Evolutionary conservation across 2,888 invertebrate species (phyloP), one percentile per base, ranked within the genome.

Genomic region (Pristionchus exspectatus): DNA sequence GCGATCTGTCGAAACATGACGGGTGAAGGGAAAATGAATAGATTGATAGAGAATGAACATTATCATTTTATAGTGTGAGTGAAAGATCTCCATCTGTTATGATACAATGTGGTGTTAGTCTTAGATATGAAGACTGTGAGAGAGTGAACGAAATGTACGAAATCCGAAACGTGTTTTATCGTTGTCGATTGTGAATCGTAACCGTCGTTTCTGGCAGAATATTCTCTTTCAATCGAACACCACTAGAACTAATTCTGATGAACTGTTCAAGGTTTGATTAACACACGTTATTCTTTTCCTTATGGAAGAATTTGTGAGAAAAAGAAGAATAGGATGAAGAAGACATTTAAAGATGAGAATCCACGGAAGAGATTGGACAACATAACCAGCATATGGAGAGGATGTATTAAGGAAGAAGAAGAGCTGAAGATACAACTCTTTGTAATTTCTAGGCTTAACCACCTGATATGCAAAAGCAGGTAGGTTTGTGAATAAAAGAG

Each of bases 271-370:
- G 33, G 16, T 5, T 24, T 63, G 63, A 63, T n/a, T 5, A 72
- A 72, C 33, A 18, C 24, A 81, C 81, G 50, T 10, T 2, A 81
- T 81, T 54, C 27, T 50, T 14, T 50, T 24, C 10, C 54, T 30
- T 3, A 81, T 81, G 7, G 81, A 50, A n/a, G n/a, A 5, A 54
- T 81, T 81, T 27, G 50, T 81, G 50, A 54, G 27, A 2, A 81
- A 27, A 21, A 81, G 81, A 54, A 81, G 81, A 54, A 81, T 81
- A 5, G 81, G 81, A 54, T 50, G 81, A 21, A 54, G 50, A n/a
- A 81, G 81, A 81, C 81, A 81, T 33, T 81, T 81, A 24, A 81
- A 54, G n/a, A 81, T 54, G 81, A 50, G n/a, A 12, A 81, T n/a
- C 81, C 81, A 81, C 0, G 81, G 81, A 14, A 81, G 33, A 33